Evolutionary conservation across 2,888 invertebrate genomes (phyloP), one percentile per base, ranked within the genome.

Genomic region (Aporophyla lueneburgensis): DNA sequence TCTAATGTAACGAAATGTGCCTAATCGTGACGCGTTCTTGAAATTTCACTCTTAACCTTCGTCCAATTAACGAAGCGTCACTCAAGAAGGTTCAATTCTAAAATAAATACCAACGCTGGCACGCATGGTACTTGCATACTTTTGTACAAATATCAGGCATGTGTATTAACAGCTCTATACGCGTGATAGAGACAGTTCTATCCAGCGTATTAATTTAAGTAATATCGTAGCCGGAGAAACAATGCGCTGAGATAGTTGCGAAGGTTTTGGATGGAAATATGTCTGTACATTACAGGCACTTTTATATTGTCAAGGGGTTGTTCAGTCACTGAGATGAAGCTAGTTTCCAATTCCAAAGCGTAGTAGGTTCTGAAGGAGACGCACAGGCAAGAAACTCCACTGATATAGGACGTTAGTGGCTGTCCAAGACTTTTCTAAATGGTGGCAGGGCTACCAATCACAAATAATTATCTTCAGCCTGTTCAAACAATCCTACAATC

Each of bases 191-290:
- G 62, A 19, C 27, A 84, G 71, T 62, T 62, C 79, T 33, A 21
- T 54, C n/a, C 43, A 43, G 5, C n/a, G 19, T 56, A 43, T 75
- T 43, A 65, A 79, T 78, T 78, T 16, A 54, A 84, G 40, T 70
- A 63, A 43, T 78, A 61, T 51, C 1, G 14, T 10, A 43, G 63
- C 54, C 53, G 21, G n/a, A 70, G 43, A 73, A 74, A 71, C n/a
- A 61, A 59, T 63, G 43, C 67, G 81, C 65, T 85, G 51, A 65
- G 21, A 62, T 68, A 67, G n/a, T 71, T 71, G 71, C 74, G 1
- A 43, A 9, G 9, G 9, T 9, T 71, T 56, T 58, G 5, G 14
- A n/a, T 58, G 14, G 27, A 14, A 40, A 71, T 65, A 72, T 68
- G 4, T 43, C 14, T 40, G 16, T 27, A 49, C 7, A 43, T 7